These are phyloP conservation scores for Bombyx huttoni DNA, from an alignment of 2,888 invertebrate species.

Conservation along the genomic window DNA sequence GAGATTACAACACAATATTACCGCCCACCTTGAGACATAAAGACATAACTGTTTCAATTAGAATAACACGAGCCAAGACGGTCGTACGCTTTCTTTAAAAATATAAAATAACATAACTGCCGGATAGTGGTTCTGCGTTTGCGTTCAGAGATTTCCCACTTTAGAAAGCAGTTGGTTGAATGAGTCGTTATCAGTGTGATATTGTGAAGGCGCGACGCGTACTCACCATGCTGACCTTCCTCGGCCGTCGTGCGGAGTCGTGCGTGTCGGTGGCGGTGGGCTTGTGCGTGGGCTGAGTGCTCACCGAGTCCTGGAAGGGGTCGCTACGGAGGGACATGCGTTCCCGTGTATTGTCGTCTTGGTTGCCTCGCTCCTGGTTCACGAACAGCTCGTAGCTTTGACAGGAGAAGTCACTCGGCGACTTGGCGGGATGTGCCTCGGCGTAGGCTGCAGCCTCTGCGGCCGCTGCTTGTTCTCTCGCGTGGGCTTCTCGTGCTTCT, in stretches of 20 bases:
- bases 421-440: constrained; percentile 82
- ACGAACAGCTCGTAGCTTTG: constrained; percentile 94
- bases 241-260: constrained; percentile 67
- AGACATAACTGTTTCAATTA: no score
- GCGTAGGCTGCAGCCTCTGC: constrained; percentile 76
- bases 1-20: no score
- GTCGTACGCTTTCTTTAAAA: no score
- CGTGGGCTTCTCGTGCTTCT: constrained; percentile 72
- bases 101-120: no score
- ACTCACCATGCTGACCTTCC: constrained; percentile 96
- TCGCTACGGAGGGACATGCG: constrained; percentile 93
- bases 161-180: not conserved
- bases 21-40: no score
- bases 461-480: constrained; percentile 75
- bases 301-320: constrained; percentile 89
- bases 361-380: constrained; percentile 88
- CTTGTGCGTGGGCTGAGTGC: constrained; percentile 80
- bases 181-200: constrained; percentile 52
- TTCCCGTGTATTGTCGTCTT: constrained; percentile 91
- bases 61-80: no score
- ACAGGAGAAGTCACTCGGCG: constrained; percentile 92
- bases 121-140: no score
- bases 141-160: no score
- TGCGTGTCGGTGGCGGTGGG: constrained; percentile 73
- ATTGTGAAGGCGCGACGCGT: constrained; percentile 39